Base-by-base conservation (phyloP, 2,797 vertebrate species). In the Poecilia wingei region DNA sequence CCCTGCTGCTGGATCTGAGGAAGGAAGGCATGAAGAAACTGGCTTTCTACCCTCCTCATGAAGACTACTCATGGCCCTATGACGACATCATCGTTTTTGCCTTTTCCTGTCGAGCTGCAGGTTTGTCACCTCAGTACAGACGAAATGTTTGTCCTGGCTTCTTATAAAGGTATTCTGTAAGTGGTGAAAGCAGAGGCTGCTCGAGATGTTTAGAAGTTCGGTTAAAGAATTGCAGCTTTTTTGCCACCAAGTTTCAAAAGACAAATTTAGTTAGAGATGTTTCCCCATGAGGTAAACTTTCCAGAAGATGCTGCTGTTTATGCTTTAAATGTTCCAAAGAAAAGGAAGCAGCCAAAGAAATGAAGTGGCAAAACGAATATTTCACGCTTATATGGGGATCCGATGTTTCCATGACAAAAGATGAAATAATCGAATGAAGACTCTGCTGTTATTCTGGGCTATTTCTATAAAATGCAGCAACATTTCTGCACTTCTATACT, bases 51-150 rank as follows among this genome's bases (percentile, higher is more conserved):
- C 98, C 98, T 0, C 98, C 98, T 20, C 98, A 97, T 55, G 86
- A 94, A 39, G 96, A 97, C 89, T 99, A 99, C 88, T 97, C 97
- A 6, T 99, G 98, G 98, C 97, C 98, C 20, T 99, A 97, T 0
- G 98, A 99, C 0, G 98, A 99, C 87, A 99, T 99, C 93, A 99
- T 98, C 0, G 96, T 98, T 86, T 99, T 99, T 0, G 97, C 98
- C 61, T 98, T 97, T 82, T 97, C 98, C 74, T 98, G 97, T 87
- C 95, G 97, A 69, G 95, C 94, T 0, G 96, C 96, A 25, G 97
- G 98, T 99, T 73, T 0, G 82, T 82, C n/a, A 25, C 5, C 18
- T 51, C 25, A 28, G 6, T 72, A 49, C 45, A 20, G 7, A 18
- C 2, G 3, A 55, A 57, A 57, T 57, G 14, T 28, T 57, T 74